Conservation (phyloP, 2,113 vertebrate genomes). For the Macaca mulatta region DNA sequence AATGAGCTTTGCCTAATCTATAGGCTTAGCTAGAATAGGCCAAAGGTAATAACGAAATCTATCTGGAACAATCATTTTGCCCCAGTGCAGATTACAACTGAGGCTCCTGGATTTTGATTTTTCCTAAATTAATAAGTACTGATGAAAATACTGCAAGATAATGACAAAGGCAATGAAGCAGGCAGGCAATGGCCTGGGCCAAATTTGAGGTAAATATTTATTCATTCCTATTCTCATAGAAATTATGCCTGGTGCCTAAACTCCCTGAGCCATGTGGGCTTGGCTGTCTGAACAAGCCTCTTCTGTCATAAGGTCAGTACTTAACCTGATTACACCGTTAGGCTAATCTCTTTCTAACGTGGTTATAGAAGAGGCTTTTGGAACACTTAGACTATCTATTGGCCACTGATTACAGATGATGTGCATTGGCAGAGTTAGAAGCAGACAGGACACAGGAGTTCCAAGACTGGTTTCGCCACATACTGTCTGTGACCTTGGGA, state of each 20-base stretch:
- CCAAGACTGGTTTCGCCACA: not conserved
- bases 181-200: conserved; percentile 2
- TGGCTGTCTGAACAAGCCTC: not conserved
- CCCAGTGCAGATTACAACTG: not conserved
- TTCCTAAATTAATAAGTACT: conserved; percentile 24
- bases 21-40: not conserved
- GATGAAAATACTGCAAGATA: conserved; percentile 26
- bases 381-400: not conserved
- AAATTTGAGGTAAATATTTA: conserved; percentile 52
- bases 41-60: conserved; percentile 28
- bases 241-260: not conserved
- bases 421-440: not conserved
- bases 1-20: not conserved
- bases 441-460: not conserved
- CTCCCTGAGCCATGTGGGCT: conserved; percentile 32
- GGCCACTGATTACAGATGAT: conserved; percentile 5
- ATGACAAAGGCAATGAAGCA: conserved; percentile 60
- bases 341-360: conserved; percentile 57
- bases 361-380: not conserved
- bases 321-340: conserved; percentile 42
- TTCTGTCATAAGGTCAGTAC: conserved; percentile 3
- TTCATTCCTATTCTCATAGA: conserved; percentile 52
- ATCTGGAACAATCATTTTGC: not conserved
- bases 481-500: not conserved
- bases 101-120: conserved; percentile 25